Base-by-base conservation (phyloP, 2,888 invertebrate species). In the Dasypolia templi region DNA sequence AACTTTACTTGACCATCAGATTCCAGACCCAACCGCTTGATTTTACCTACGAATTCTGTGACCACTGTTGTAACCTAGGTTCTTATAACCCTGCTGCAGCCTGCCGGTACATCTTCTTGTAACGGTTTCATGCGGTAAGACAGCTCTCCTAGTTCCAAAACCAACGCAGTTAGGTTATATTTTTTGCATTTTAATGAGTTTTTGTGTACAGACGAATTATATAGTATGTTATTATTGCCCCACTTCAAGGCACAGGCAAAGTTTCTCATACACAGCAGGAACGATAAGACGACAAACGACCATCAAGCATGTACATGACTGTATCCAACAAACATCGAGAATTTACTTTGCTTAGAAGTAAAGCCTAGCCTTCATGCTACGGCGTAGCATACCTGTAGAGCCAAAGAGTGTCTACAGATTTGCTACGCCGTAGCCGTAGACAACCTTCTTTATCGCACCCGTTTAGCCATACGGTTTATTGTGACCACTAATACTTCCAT, bases 361-460 rank as follows among this genome's bases (percentile, higher is more conserved):
- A 26, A 42, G n/a, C 14, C 79, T 72, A 71, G 39, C 39, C 49
- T 59, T 55, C 14, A 17, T 29, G 53, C 77, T 81, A 78, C 78
- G 78, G 14, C 81, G 81, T 78, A 81, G 67, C 75, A 44, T 39
- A 56, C 22, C 44, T 51, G 55, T 67, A 67, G 53, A 80, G 7
- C 44, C 56, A 49, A 17, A 39, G 26, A 39, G 51, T 55, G 26
- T 49, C 49, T 67, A 75, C 51, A 26, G 49, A 55, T 61, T 17
- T 67, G 32, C 81, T 62, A 75, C 78, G 68, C 39, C 62, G 76
- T 80, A 74, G 61, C 59, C 35, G 26, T 74, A 79, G 32, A 65
- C 11, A 19, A 65, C 2, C 26, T 49, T 75, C 46, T 55, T 66
- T 53, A 65, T 53, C 12, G 44, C 39, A 46, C 9, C 32, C 72